Base-by-base conservation (phyloP, 2,888 invertebrate genomes). In the Pseudoips prasinana region DNA sequence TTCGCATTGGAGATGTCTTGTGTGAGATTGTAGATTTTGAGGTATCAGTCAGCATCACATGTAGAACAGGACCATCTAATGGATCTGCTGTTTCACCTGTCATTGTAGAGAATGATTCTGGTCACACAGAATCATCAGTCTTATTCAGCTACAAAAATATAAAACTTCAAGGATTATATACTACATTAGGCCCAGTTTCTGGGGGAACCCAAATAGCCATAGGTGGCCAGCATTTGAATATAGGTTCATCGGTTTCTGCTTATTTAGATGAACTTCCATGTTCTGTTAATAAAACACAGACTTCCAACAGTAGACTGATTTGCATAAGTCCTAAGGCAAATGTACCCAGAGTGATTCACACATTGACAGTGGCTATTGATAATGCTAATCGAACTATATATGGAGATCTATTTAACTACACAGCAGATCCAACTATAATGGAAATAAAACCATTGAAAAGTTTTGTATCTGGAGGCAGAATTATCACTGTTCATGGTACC, bases 201-300 rank as follows among this genome's bases (percentile, higher is more conserved):
- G 99, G 99, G n/a, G 99, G 99, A 1, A 98, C 99, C 0, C 94
- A 95, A 59, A 84, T 99, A 45, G 96, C 96, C 4, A 94, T 99
- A 55, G 94, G 94, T 44, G 99, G 99, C 4, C 93, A 94, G 66
- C 95, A 96, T 84, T 89, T 99, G 27, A 97, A 98, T 71, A 97
- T 98, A 60, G 99, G 99, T 8, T 96, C 96, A 33, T 92, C 92
- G 52, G 94, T 97, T 39, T 92, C 92, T 7, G 96, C 96, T 0
- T 95, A 92, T 71, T 85, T 96, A 22, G 95, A 96, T 75, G 94
- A 95, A 54, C 89, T 96, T 36, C 92, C 95, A 8, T 98, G 98
- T 73, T 90, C 92, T 57, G 96, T 98, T 7, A 96, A 97, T 72
- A 92, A 94, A 52, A 96, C 95, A 1, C 96, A 96, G 73, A 95